Base-by-base conservation (phyloP, 2,113 vertebrate genomes). In the Ammodytes marinus region DNA sequence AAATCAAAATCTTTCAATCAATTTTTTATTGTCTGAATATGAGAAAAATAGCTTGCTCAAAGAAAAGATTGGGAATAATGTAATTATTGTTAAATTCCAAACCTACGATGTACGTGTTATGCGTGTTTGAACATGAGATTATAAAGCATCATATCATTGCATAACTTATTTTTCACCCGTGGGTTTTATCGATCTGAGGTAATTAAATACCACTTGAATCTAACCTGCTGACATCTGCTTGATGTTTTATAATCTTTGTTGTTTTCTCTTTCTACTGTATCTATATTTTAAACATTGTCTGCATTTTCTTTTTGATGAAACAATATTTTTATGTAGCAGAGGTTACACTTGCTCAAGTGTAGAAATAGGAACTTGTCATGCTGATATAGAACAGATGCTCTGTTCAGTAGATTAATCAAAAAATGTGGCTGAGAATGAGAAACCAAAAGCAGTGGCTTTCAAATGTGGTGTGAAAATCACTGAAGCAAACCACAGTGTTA, bases 291-390 rank as follows among this genome's bases (percentile, higher is more conserved):
- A 72, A 66, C 65, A 65, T 46, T 58, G 7, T 52, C 47, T 45
- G 57, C 53, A 72, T 42, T 67, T 77, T 77, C 46, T 12, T 63
- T 81, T 61, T 64, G 57, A 84, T 81, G 43, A 74, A 19, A 4
- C 11, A 13, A 75, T 47, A 87, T 74, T 17, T 67, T 47, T 35
- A 27, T 37, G 4, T 37, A 60, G 60, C 50, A 58, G 69, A 52
- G 37, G 70, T 69, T 5, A 40, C 5, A 61, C 0, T 42, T 40
- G 65, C 55, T 55, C 42, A 52, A 9, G 53, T 46, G 42, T 49
- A 59, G 60, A 50, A 39, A 74, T 77, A 42, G 46, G 4, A 83
- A 54, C 66, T 45, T 65, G 72, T 46, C 43, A 14, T 2, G 12
- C 67, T 37, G 50, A 73, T 77, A 76, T 43, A 37, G 14, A 66